Base-by-base conservation (phyloP, 2,888 invertebrate species). In the Rhorus exstirpatorius region DNA sequence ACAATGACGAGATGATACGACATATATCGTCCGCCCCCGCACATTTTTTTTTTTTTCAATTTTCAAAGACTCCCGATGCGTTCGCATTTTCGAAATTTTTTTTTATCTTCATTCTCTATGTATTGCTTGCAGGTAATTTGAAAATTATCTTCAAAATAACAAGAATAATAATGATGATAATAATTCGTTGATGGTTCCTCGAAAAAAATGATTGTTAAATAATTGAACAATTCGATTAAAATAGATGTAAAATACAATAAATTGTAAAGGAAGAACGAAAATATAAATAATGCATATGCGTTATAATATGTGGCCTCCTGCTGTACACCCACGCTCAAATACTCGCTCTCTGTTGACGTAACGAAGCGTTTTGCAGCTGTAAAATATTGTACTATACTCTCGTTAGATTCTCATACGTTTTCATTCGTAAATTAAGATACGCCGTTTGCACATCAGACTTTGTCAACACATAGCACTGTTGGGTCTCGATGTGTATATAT, bases 281-380 rank as follows among this genome's bases (percentile, higher is more conserved):
- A 53, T 44, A 55, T 24, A 26, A 70, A 55, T 63, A 67, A 61
- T 51, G 19, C 26, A 65, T 49, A 44, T 46, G n/a, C n/a, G n/a
- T n/a, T n/a, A n/a, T n/a, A 67, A 77, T 60, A 19, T 49, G 17
- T 38, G 72, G 38, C 81, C 81, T 81, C 77, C 61, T n/a, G 12
- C 17, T n/a, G n/a, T n/a, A 53, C 74, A 41, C 78, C 78, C 68
- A 72, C 78, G 55, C 72, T 72, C 21, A 8, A 53, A 21, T 49
- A 51, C 74, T 61, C 44, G 46, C 38, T 46, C 26, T 38, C 19
- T 41, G 78, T 78, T 78, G 74, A 78, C 68, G 78, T 58, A 68
- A 70, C n/a, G 19, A 41, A 51, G 55, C 38, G 53, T 12, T 38
- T 14, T 14, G 14, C 68, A n/a, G 67, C 61, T 38, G 68, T 68